Evolutionary conservation across 2,888 invertebrate species (phyloP).

Genomic region (Diarsia brunnea): DNA sequence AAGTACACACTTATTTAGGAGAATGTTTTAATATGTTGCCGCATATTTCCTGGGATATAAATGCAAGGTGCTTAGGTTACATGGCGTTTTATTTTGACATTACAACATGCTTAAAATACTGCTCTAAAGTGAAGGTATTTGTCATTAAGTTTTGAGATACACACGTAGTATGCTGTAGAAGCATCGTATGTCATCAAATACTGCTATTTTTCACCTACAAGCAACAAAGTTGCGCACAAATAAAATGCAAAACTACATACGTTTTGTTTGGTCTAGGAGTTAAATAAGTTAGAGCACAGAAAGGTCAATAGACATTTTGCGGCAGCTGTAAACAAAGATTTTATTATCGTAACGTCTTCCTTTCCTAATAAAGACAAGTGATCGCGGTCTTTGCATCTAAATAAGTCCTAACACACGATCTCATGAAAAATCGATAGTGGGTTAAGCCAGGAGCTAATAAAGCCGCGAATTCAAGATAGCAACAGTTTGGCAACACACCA

Average conservation of each 20-base stretch:
- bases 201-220: neutral
- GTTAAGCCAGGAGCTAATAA: slow-evolving; percentile 49
- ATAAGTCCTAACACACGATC: slow-evolving; percentile 33
- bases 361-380: slow-evolving; percentile 48
- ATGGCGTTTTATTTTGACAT: slow-evolving; percentile 20
- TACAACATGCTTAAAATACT: slow-evolving; percentile 21
- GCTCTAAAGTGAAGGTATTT: slow-evolving; percentile 3
- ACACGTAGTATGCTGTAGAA: neutral
- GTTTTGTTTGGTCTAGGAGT: slow-evolving; percentile 15
- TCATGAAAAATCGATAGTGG: slow-evolving; percentile 46
- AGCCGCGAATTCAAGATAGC: slow-evolving; percentile 51
- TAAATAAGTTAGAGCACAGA: slow-evolving; percentile 25
- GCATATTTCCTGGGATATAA: slow-evolving; percentile 40
- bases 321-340: slow-evolving; percentile 34
- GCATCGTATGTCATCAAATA: neutral
- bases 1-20: slow-evolving; percentile 47
- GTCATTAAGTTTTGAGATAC: slow-evolving; percentile 2
- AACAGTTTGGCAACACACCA: slow-evolving; percentile 56
- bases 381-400: slow-evolving; percentile 47
- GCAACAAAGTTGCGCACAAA: neutral
- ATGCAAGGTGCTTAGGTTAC: slow-evolving; percentile 26
- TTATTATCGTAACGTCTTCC: slow-evolving; percentile 37
- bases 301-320: slow-evolving; percentile 31
- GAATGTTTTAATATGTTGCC: slow-evolving; percentile 50
- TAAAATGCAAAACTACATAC: neutral